A percentile compares a stretch with the other conserved stretches of the same genome.
Conservation (phyloP, 2,797 vertebrate species). For the Pseudochaenichthys georgianus region DNA sequence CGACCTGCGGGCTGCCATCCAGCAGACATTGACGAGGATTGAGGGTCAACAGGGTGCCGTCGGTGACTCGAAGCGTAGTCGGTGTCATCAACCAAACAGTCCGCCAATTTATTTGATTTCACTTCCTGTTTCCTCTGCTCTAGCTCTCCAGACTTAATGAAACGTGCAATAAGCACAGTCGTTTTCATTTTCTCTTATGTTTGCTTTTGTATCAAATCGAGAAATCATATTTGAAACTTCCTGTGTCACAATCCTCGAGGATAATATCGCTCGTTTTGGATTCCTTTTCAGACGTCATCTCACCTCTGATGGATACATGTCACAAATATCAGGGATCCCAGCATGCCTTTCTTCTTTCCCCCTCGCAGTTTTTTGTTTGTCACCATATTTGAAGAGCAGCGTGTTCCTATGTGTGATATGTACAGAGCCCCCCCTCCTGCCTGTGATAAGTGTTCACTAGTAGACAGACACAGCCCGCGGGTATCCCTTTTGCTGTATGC, state of each 20-base stretch:
- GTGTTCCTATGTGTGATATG: constrained; percentile 67
- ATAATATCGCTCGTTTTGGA: constrained; percentile 21
- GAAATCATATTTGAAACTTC: constrained; percentile 18
- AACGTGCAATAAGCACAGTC: constrained; percentile 10
- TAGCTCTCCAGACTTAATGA: constrained; percentile 20
- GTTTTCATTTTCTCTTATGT: constrained; percentile 3
- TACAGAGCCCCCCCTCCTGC: constrained; percentile 71
- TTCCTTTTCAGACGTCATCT: constrained; percentile 20
- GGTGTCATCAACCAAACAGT: constrained; percentile 19
- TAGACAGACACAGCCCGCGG: constrained; percentile 81
- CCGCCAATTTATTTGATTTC: constrained; percentile 39
- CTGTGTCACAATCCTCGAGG: neutral
- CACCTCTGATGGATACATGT: constrained; percentile 42
- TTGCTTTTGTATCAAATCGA: constrained; percentile 13
- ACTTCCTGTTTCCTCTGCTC: constrained; percentile 24
- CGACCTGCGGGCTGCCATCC: constrained; percentile 65
- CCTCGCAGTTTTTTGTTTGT: constrained; percentile 32
- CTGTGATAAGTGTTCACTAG: constrained; percentile 81
- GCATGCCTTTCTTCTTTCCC: constrained; percentile 39
- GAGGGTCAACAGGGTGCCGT: constrained; percentile 67
- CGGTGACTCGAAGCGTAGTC: constrained; percentile 43
- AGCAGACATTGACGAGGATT: constrained; percentile 48
- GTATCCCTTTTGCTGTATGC: constrained; percentile 78
- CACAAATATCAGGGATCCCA: constrained; percentile 36
- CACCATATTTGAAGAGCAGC: constrained; percentile 55